A percentile compares a stretch with the other conserved stretches of the same genome.
These are phyloP conservation scores for Blennius ocellaris DNA, from an alignment of 2,113 vertebrate genomes.

Conservation along the genomic window DNA sequence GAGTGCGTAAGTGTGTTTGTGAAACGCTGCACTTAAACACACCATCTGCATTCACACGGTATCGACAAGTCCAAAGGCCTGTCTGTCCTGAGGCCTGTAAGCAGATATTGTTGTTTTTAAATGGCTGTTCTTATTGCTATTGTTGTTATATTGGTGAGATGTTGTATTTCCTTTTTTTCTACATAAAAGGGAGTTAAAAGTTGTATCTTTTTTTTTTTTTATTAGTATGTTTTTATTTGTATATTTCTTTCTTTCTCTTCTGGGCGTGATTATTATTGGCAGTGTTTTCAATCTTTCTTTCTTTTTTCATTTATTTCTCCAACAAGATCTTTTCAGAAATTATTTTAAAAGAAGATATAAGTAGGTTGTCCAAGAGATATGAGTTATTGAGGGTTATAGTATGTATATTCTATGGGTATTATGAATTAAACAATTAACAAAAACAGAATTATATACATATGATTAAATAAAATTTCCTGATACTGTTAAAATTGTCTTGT, in stretches of 20 bases:
- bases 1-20: constrained; percentile 51
- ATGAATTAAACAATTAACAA: constrained; percentile 84
- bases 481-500: constrained; percentile 71
- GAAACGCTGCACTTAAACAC: constrained; percentile 69
- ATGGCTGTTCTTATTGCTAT: constrained; percentile 83
- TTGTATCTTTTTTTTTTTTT: constrained; percentile 62
- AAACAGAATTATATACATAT: constrained; percentile 85
- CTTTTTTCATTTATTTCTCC: constrained; percentile 54
- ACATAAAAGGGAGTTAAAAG: constrained; percentile 80
- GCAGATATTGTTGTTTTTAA: constrained; percentile 79
- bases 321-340: constrained; percentile 76
- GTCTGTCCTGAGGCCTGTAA: constrained; percentile 67
- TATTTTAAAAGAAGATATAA: constrained; percentile 81
- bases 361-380: constrained; percentile 78
- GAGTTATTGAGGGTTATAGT: constrained; percentile 82
- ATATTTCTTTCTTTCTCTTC: constrained; percentile 63
- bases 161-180: constrained; percentile 69
- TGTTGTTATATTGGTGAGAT: constrained; percentile 78
- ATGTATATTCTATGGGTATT: constrained; percentile 86
- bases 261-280: constrained; percentile 76
- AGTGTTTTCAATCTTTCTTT: constrained; percentile 74
- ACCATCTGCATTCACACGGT: constrained; percentile 62
- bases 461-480: constrained; percentile 85
- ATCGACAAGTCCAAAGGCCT: constrained; percentile 63
- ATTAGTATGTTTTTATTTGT: constrained; percentile 64